Conservation (phyloP, 2,113 vertebrate genomes). For the Ageneiosus marmoratus region DNA sequence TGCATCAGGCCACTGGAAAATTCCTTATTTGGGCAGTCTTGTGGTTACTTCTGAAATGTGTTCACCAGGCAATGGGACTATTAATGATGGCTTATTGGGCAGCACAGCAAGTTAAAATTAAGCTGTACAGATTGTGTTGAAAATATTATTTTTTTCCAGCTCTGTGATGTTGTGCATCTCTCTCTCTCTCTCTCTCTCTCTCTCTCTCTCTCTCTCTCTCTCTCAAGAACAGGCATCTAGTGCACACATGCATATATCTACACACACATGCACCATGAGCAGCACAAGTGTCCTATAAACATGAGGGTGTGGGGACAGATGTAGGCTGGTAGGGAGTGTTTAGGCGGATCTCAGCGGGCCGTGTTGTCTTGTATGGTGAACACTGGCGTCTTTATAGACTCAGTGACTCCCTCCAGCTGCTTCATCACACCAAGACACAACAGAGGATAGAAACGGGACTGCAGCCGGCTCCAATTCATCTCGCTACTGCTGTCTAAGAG, state of each 20-base stretch:
- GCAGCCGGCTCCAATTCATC: background rate
- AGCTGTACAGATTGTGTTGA: conserved; percentile 13
- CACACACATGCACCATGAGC: conserved; percentile 21
- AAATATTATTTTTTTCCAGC: conserved; percentile 6
- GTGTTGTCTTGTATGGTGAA: conserved; percentile 46
- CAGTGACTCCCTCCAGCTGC: conserved; percentile 43
- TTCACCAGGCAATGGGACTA: conserved; percentile 15
- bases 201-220: background rate
- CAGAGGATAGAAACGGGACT: conserved; percentile 7
- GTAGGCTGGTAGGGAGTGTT: conserved; percentile 39
- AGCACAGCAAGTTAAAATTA: conserved; percentile 6
- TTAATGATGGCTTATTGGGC: conserved; percentile 14
- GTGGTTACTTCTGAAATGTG: conserved; percentile 32
- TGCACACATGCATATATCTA: conserved; percentile 16
- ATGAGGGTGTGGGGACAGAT: conserved; percentile 51
- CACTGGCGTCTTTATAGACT: conserved; percentile 54
- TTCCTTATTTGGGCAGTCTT: conserved; percentile 47
- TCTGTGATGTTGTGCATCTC: conserved; percentile 13
- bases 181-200: background rate
- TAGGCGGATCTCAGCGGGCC: conserved; percentile 40
- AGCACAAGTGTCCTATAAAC: conserved; percentile 48
- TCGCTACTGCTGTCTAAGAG: background rate
- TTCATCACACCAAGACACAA: conserved; percentile 35
- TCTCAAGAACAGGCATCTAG: background rate
- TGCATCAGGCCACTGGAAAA: conserved; percentile 37